A percentile compares a stretch with the other conserved stretches of the same genome.
These are phyloP conservation scores for Tautogolabrus adspersus DNA, from an alignment of 2,113 vertebrate genomes.

Conservation along the genomic window DNA sequence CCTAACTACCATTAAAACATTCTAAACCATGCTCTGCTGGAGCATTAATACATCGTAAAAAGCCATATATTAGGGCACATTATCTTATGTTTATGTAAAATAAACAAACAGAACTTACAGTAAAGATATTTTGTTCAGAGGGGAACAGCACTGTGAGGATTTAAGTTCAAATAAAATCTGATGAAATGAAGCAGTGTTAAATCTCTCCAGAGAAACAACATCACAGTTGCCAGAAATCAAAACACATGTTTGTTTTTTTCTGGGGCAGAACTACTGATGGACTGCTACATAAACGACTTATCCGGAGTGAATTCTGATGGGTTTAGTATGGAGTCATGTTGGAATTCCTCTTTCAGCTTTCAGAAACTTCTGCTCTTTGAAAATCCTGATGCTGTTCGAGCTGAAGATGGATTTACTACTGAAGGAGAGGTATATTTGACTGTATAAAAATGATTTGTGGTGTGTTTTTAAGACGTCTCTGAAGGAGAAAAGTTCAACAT, in stretches of 20 bases:
- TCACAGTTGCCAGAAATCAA: slow-evolving; percentile 6
- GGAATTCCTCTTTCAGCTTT: not conserved
- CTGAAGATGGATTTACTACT: no score
- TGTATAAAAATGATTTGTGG: not conserved
- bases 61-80: not conserved
- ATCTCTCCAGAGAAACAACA: slow-evolving; percentile 23
- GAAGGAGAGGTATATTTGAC: not conserved
- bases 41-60: not conserved
- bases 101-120: not conserved
- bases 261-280: slow-evolving; percentile 11
- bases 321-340: not conserved
- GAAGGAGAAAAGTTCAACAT: not conserved
- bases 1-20: no score
- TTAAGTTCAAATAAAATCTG: slow-evolving; percentile 9
- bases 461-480: not conserved
- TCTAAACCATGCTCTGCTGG: no score
- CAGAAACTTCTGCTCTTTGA: not conserved
- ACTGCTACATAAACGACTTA: slow-evolving; percentile 60
- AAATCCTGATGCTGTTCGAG: not conserved
- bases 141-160: slow-evolving; percentile 19
- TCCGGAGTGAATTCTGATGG: slow-evolving; percentile 26
- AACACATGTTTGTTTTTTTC: slow-evolving; percentile 19
- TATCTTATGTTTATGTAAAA: no score
- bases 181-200: slow-evolving; percentile 18
- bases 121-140: not conserved